Conservation (phyloP, 2,797 vertebrate genomes). For the Prionace glauca region DNA sequence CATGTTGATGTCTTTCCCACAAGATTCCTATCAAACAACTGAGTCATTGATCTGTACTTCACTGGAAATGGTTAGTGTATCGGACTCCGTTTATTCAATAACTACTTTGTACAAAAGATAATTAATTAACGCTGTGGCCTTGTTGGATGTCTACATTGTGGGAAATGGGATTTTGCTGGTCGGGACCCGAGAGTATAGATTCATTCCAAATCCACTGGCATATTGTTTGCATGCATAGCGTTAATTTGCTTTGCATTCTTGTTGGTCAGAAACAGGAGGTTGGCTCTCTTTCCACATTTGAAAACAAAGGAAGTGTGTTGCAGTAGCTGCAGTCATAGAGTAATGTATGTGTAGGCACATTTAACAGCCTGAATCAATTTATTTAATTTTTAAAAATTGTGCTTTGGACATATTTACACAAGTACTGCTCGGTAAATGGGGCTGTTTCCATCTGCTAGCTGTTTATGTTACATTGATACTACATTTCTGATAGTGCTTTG, state of each 20-base stretch:
- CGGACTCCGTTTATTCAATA: background rate
- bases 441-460: slow-evolving; percentile 33
- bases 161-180: background rate
- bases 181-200: background rate
- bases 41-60: background rate
- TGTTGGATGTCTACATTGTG: background rate
- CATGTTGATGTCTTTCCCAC: background rate
- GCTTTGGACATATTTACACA: slow-evolving; percentile 30
- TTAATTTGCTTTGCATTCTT: background rate
- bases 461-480: slow-evolving; percentile 24
- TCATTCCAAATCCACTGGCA: background rate
- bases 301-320: slow-evolving; percentile 9
- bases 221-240: background rate
- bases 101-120: background rate
- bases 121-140: background rate
- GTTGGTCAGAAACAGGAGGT: background rate
- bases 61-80: background rate
- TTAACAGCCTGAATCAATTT: slow-evolving; percentile 30
- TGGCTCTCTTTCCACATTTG: background rate
- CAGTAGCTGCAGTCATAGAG: background rate
- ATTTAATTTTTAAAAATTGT: slow-evolving; percentile 17
- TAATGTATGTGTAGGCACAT: background rate
- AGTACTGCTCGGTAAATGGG: slow-evolving; percentile 19
- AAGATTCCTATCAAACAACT: background rate
- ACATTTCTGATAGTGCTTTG: slow-evolving; percentile 22